A percentile compares a stretch with the other conserved stretches of the same genome.
These are phyloP conservation scores for Cepphus grylle DNA, from an alignment of 2,113 vertebrate species.

Conservation along the genomic window DNA sequence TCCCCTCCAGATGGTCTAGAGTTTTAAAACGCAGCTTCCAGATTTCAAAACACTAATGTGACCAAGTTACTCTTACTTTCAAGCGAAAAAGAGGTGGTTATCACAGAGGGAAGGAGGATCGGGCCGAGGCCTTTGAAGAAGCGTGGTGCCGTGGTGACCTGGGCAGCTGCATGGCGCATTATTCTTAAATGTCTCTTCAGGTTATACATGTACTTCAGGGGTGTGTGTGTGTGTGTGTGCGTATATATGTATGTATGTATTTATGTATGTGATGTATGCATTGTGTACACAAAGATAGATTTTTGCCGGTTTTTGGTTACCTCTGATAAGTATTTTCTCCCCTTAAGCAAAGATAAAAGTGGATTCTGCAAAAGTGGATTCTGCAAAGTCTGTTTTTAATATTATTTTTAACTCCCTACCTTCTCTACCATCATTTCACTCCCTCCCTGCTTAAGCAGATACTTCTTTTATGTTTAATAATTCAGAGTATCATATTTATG, in stretches of 20 bases:
- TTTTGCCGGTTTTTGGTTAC: not conserved
- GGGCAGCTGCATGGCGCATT: rapidly evolving
- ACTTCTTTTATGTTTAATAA: constrained; percentile 44
- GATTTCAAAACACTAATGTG: not conserved
- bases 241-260: not conserved
- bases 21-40: not conserved
- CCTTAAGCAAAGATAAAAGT: not conserved
- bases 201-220: not conserved
- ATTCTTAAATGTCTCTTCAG: not conserved
- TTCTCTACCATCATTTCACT: not conserved
- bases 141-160: rapidly evolving
- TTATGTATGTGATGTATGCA: not conserved
- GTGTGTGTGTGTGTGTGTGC: not conserved
- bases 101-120: not conserved
- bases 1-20: not conserved
- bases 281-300: not conserved
- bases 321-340: not conserved
- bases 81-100: rapidly evolving
- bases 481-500: constrained; percentile 13
- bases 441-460: not conserved
- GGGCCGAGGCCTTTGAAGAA: not conserved
- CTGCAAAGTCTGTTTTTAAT: not conserved
- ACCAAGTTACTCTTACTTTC: not conserved
- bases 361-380: not conserved
- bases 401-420: not conserved